Evolutionary conservation across 2,113 vertebrate species (phyloP), one percentile per base, ranked within the genome.

Genomic region (Ceratotherium simum): DNA sequence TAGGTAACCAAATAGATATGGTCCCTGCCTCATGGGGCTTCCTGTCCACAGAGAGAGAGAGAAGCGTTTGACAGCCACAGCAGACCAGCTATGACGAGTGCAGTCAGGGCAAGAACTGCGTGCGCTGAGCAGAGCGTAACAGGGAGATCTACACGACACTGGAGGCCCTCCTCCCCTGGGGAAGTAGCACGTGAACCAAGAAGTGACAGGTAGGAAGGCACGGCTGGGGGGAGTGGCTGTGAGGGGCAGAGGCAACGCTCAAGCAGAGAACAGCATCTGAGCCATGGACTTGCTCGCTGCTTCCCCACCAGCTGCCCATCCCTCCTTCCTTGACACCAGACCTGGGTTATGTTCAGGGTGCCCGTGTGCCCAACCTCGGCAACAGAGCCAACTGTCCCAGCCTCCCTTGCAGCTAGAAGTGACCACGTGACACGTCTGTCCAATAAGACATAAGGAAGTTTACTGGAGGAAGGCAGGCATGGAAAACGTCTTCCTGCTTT

Each of bases 361-460:
- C 31, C 84, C 31, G 54, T 23, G 60, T 42, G 8, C 23, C 73
- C 86, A 75, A 62, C 46, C 65, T 42, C 6, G 0, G 80, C 39
- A 73, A 42, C 56, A 8, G 6, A 76, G 18, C 29, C 51, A 69
- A 72, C 81, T 60, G 23, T 56, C 48, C 48, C 64, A n/a, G 69
- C 20, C 46, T 72, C 70, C 29, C 76, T 54, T 51, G 75, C 20
- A 60, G 62, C 56, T 64, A 54, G 33, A 56, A 86, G 58, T 33
- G 62, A 69, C 42, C 29, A 69, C 0, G 29, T 10, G 65, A 75
- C 65, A 69, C 0, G 0, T 60, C 83, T 54, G 23, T 46, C 39
- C 42, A 39, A 25, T 27, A 23, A 33, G 56, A 48, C 33, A 14
- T 3, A 65, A 80, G 48, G 31, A 51, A 36, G 65, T 31, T 82